Conservation (phyloP, 2,888 invertebrate genomes). For the Spodoptera littoralis region DNA sequence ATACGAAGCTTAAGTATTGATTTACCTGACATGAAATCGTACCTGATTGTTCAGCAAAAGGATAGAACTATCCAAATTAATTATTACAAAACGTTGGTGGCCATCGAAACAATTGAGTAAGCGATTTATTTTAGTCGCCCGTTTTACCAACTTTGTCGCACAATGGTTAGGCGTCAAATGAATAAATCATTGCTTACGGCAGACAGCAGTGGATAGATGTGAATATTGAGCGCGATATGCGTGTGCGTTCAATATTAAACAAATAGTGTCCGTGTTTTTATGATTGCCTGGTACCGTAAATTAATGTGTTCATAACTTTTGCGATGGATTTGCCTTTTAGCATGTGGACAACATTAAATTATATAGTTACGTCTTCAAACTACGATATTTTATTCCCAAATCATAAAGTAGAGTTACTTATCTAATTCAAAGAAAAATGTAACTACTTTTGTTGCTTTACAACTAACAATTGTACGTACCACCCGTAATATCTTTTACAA, state of each 20-base stretch:
- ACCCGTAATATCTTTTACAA: no score
- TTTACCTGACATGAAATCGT: no score
- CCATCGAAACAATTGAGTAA: constrained; percentile 33
- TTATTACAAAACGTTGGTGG: constrained; percentile 18
- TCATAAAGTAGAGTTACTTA: no score
- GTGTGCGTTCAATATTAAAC: constrained; percentile 61
- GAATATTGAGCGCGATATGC: constrained; percentile 65
- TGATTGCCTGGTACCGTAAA: constrained; percentile 7
- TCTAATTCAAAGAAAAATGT: no score
- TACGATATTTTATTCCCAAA: no score
- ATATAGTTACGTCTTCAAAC: neutral
- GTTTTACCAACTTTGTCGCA: constrained; percentile 54
- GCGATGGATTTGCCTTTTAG: neutral
- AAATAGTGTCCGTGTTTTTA: constrained; percentile 49
- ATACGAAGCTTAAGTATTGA: no score
- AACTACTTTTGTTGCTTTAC: no score
- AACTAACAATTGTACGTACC: no score
- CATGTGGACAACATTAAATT: neutral
- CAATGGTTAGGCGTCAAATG: constrained; percentile 65
- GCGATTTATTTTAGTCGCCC: constrained; percentile 52
- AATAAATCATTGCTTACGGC: constrained; percentile 70
- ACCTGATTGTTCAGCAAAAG: no score
- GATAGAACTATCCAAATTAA: constrained; percentile 22
- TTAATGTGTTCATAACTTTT: no score
- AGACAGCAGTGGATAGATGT: constrained; percentile 66